A percentile compares a stretch with the other conserved stretches of the same genome.
These are phyloP conservation scores for Cettia cetti DNA, from an alignment of 2,113 vertebrate species.

Conservation along the genomic window DNA sequence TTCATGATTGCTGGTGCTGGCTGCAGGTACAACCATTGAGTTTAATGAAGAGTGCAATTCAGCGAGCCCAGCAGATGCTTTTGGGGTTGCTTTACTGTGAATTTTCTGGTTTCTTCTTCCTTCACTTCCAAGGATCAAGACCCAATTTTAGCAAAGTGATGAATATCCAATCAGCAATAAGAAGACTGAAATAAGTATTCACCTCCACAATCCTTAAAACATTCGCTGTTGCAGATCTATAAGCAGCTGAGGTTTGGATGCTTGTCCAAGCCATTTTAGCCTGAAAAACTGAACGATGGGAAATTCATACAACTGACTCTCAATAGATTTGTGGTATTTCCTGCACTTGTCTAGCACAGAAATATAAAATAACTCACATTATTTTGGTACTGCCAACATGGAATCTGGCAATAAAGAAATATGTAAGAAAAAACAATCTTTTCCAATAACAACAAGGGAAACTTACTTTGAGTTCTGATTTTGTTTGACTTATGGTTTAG, in stretches of 20 bases:
- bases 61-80: conserved; percentile 51
- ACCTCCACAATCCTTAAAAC: neutral
- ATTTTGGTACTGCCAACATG: neutral
- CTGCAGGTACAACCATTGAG: neutral
- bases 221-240: neutral
- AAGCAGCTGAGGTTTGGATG: neutral
- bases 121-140: conserved; percentile 53
- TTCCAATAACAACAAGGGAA: neutral
- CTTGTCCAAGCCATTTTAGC: neutral
- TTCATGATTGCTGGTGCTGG: neutral
- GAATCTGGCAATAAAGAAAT: neutral
- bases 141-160: conserved; percentile 46
- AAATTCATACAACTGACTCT: neutral
- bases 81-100: conserved; percentile 35
- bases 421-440: neutral
- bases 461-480: neutral
- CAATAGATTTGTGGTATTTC: conserved; percentile 48
- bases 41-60: conserved; percentile 30
- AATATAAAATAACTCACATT: neutral
- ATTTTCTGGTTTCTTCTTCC: conserved; percentile 34
- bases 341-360: neutral
- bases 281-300: neutral
- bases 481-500: neutral
- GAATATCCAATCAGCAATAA: neutral
- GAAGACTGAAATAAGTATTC: conserved; percentile 1